Conservation (phyloP, 2,113 vertebrate species). For the Arizona elegans region DNA sequence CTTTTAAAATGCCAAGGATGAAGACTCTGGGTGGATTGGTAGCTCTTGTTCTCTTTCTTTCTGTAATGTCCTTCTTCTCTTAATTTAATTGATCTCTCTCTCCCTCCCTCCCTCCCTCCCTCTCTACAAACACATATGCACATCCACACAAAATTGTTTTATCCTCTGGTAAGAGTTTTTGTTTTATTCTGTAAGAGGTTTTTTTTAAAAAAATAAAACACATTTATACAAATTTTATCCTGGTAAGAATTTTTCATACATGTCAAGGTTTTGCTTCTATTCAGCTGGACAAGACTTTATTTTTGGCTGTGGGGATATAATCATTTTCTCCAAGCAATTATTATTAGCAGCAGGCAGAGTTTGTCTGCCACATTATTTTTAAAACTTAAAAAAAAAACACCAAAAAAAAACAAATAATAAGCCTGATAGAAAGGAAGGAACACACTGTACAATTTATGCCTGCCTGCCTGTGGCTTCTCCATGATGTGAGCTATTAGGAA, state of each 20-base stretch:
- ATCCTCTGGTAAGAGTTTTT: not conserved
- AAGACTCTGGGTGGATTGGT: not conserved
- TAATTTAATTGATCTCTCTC: not conserved
- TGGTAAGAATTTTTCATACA: not conserved
- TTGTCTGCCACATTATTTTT: not conserved
- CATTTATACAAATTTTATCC: not conserved
- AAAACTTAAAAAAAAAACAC: not conserved
- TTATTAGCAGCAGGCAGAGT: not conserved
- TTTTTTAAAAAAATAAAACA: no score
- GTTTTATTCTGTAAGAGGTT: not conserved
- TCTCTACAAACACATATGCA: not conserved
- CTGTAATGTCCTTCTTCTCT: not conserved
- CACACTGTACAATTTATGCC: not conserved
- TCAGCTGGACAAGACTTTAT: not conserved
- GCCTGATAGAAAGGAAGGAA: not conserved
- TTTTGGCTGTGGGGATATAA: not conserved
- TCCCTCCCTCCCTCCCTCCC: not conserved
- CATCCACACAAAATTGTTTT: not conserved
- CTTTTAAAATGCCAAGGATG: not conserved
- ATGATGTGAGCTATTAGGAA: not conserved
- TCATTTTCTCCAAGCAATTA: not conserved
- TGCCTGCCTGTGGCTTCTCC: not conserved
- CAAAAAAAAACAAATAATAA: not conserved
- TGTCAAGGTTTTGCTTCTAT: not conserved
- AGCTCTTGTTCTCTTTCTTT: not conserved